Evolutionary conservation across 2,797 vertebrate genomes (phyloP).

Genomic region (Rhincodon typus): DNA sequence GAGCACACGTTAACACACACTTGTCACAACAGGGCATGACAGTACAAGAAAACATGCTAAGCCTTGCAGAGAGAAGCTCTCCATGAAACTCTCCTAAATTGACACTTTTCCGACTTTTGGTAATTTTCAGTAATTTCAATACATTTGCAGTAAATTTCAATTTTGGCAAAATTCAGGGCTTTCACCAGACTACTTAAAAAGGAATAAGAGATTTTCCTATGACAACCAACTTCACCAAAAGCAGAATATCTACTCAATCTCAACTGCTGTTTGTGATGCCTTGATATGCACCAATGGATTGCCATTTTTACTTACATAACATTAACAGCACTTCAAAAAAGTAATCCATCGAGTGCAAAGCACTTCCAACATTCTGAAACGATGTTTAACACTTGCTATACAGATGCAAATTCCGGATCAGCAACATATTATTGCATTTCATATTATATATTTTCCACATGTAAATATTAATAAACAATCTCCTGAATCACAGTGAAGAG

Average conservation of each 20-base stretch:
- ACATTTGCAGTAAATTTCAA: no score
- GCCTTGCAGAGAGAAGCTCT: no score
- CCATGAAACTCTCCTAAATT: no score
- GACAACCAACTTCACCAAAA: background rate
- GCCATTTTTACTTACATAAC: background rate
- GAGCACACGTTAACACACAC: no score
- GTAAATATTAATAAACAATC: background rate
- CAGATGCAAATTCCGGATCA: background rate
- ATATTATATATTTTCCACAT: background rate
- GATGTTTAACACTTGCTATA: background rate
- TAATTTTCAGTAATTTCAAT: no score
- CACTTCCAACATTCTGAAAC: background rate
- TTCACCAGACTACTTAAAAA: background rate
- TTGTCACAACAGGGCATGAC: no score
- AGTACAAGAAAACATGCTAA: no score
- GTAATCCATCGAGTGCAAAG: background rate
- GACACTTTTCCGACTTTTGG: no score
- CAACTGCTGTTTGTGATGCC: background rate
- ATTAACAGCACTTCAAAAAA: background rate
- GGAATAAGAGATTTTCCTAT: background rate
- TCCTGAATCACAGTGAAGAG: background rate
- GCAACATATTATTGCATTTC: background rate
- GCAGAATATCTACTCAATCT: background rate
- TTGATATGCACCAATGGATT: background rate
- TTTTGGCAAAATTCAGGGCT: no score